A percentile compares a stretch with the other conserved stretches of the same genome.
Evolutionary conservation across 2,888 invertebrate species (phyloP).

Genomic region (Aphodius granarius): DNA sequence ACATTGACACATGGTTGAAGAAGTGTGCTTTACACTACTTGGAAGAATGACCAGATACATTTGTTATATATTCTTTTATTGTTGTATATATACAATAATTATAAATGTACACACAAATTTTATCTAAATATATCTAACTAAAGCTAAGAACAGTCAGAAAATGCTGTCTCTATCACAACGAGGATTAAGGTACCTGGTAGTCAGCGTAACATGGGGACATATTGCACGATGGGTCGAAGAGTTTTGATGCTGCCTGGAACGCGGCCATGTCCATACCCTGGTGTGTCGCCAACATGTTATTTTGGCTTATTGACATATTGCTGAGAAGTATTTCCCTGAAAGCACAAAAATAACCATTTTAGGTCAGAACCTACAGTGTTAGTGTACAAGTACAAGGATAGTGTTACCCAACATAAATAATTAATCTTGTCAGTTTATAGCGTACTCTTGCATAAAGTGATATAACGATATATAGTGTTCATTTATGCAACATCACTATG

Average conservation of each 20-base stretch:
- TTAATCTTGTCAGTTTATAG: too few species aligned
- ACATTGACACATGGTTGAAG: slow-evolving; percentile 9
- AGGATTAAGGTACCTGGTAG: slow-evolving; percentile 45
- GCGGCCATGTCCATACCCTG: slow-evolving; percentile 51
- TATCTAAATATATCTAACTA: slow-evolving; percentile 6
- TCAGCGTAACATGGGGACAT: slow-evolving; percentile 49
- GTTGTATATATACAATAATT: slow-evolving; percentile 10
- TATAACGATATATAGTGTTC: too few species aligned
- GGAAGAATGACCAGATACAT: neutral
- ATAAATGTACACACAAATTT: slow-evolving; percentile 7
- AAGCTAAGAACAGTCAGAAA: neutral
- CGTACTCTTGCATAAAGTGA: too few species aligned
- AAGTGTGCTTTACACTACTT: slow-evolving; percentile 4
- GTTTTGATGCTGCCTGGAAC: slow-evolving; percentile 51
- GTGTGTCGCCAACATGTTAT: slow-evolving; percentile 41
- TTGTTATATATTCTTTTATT: slow-evolving; percentile 1
- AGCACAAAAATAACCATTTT: slow-evolving; percentile 29
- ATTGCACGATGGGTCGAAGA: slow-evolving; percentile 49
- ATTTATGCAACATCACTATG: too few species aligned
- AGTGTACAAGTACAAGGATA: neutral
- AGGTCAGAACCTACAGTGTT: too few species aligned
- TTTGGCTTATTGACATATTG: slow-evolving; percentile 48
- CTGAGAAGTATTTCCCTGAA: slow-evolving; percentile 50
- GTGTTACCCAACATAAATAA: too few species aligned
- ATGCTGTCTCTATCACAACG: slow-evolving; percentile 10